Base-by-base conservation (phyloP, 2,113 vertebrate species). In the Glaucidium brasilianum region DNA sequence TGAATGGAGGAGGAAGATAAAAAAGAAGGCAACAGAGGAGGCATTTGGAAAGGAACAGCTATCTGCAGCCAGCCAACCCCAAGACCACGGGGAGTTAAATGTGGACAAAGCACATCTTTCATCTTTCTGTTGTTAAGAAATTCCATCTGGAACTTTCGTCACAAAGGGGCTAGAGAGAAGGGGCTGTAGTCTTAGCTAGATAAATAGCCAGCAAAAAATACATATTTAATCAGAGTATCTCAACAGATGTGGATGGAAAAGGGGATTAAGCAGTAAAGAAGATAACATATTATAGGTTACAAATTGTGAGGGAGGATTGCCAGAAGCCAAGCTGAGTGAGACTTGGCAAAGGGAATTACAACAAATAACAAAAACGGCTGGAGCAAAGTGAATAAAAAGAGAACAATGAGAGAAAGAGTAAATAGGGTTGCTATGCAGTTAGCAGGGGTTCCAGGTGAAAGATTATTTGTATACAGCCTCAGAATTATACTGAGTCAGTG, bases 291-390 rank as follows among this genome's bases (percentile, higher is more conserved):
- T 90, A 83, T 49, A 92, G 53, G 88, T 95, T 93, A 83, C 80
- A 94, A 88, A 93, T 91, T 69, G n/a, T 82, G 71, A 93, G 71
- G 50, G 87, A 85, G 63, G 37, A 66, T 74, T 96, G 95, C 95
- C 95, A 95, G 90, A 85, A 92, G 52, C 78, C 96, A 94, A 85
- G 93, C 82, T 88, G 93, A 59, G 85, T 55, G 87, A 92, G 68
- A 58, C 59, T 93, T 96, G 88, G 94, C 95, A 93, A 94, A 93
- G 75, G 47, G 60, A 95, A 67, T 90, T 95, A 88, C 80, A 92
- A 87, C 88, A 90, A 80, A 60, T 87, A 89, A 90, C 62, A 69
- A 62, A 93, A 93, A 53, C 81, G 80, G 81, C 63, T 94, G 63
- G 88, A 95, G 71, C 77, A 90, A 76, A 88, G 75, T 85, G 78